Base-by-base conservation (phyloP, 2,888 invertebrate species). In the Gisinianus flammeolus region DNA sequence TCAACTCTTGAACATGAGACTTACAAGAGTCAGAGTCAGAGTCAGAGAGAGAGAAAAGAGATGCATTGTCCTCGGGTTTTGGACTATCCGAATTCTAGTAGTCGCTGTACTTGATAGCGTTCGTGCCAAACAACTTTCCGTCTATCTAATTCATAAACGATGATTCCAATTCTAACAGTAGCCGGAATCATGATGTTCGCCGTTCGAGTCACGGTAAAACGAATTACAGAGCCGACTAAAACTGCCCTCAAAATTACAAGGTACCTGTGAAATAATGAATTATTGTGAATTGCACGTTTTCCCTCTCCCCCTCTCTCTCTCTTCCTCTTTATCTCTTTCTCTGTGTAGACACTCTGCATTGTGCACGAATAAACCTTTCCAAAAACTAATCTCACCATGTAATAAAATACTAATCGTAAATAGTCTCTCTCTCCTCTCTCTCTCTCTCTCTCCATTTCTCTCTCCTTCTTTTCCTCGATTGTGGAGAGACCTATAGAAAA, bases 211-310 rank as follows among this genome's bases (percentile, higher is more conserved):
- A 78, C 80, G 52, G 81, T 81, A 68, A 82, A 80, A 78, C 80
- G 83, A 81, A 82, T 85, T 64, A 79, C 83, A 80, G 82, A 82
- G 68, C 83, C 83, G 78, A 81, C 82, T 81, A 85, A 84, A 76
- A 82, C 82, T 81, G 82, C 82, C 70, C 82, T 85, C 79, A 85
- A 81, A 79, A 82, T 83, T 35, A 83, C 83, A 79, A 85, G 85
- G 85, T 85, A 85, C 58, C 31, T 28, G 26, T 28, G 44, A 28
- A 54, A 70, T 54, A 54, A 28, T 70, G 24, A 16, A 70, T 70
- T 28, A 44, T 52, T 67, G 35, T 5, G 35, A 12, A 35, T 35
- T 35, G 35, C 35, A 35, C 12, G 35, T 8, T 35, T 8, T n/a
- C 31, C 68, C 28, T 33, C 33, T 31, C n/a, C 68, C 30, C 28